phyloP scores from a whole-genome alignment of 2,113 vertebrate genomes.

The Actinemys pallida region DNA sequence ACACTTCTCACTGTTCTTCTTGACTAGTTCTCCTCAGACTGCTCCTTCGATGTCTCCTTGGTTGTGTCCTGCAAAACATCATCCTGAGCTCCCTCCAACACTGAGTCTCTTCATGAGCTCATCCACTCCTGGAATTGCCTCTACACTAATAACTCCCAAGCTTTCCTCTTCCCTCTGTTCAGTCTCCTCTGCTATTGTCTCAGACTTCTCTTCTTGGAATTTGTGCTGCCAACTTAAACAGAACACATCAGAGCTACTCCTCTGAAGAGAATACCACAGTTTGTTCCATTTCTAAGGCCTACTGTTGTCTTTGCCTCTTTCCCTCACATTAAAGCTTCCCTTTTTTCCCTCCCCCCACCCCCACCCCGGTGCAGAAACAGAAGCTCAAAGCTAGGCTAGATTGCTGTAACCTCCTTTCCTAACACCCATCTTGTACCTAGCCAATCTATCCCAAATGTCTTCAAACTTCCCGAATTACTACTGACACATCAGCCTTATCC shows the following conservation, averaged over 20 bases:
- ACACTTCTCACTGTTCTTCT: rapidly evolving
- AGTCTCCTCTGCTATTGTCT: background rate
- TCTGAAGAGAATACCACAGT: background rate
- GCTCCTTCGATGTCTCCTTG: rapidly evolving
- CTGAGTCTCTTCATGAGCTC: too few species aligned
- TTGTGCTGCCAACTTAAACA: background rate
- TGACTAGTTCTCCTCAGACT: background rate
- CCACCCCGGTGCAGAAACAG: background rate
- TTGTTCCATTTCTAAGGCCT: background rate
- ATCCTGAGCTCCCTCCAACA: background rate
- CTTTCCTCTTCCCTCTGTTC: background rate
- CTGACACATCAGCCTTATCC: background rate
- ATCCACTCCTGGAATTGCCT: too few species aligned
- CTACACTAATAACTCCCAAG: background rate
- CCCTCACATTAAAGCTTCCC: background rate
- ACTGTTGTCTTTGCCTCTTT: background rate
- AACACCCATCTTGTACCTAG: background rate
- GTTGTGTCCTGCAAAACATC: rapidly evolving
- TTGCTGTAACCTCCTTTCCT: background rate
- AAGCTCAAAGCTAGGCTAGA: background rate
- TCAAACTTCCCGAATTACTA: background rate
- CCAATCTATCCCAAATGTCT: background rate
- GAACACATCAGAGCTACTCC: too few species aligned
- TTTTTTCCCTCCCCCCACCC: too few species aligned
- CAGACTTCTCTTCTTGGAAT: background rate